A percentile compares a stretch with the other conserved stretches of the same genome.
Evolutionary conservation across 2,113 vertebrate species (phyloP).

Genomic region (Callaeas wilsoni): DNA sequence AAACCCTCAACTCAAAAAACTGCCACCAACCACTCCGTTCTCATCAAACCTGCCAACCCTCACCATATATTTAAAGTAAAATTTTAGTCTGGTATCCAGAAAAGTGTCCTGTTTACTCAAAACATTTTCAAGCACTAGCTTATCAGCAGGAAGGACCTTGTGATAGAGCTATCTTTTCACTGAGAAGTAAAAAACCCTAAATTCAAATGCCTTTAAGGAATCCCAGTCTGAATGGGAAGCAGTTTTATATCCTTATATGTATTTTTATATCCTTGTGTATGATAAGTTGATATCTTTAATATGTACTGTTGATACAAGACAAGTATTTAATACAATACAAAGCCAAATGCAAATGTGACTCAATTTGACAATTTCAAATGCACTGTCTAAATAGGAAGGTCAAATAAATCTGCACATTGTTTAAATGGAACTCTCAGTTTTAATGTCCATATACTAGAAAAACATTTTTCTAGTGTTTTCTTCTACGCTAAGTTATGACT

Average conservation of each 20-base stretch:
- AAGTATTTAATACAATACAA: neutral
- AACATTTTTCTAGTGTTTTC: neutral
- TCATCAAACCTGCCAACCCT: neutral
- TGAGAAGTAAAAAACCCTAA: neutral
- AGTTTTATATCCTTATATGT: neutral
- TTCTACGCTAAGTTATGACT: neutral
- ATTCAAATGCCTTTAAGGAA: neutral
- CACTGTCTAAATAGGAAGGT: neutral
- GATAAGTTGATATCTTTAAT: neutral
- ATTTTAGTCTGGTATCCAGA: neutral
- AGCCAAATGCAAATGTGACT: neutral
- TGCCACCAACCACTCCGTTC: accelerated
- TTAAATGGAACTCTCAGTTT: neutral
- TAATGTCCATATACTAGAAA: neutral
- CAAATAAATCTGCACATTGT: neutral
- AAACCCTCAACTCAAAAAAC: neutral
- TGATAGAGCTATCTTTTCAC: neutral
- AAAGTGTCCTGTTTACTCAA: neutral
- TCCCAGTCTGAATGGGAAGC: neutral
- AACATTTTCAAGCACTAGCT: neutral
- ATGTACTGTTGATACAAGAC: neutral
- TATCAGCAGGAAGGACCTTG: neutral
- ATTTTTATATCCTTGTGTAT: neutral
- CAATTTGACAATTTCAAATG: neutral
- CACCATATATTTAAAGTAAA: neutral